phyloP scores from a whole-genome alignment of 1,140 invertebrate species.

The Pseudomyrmex sp. region DNA sequence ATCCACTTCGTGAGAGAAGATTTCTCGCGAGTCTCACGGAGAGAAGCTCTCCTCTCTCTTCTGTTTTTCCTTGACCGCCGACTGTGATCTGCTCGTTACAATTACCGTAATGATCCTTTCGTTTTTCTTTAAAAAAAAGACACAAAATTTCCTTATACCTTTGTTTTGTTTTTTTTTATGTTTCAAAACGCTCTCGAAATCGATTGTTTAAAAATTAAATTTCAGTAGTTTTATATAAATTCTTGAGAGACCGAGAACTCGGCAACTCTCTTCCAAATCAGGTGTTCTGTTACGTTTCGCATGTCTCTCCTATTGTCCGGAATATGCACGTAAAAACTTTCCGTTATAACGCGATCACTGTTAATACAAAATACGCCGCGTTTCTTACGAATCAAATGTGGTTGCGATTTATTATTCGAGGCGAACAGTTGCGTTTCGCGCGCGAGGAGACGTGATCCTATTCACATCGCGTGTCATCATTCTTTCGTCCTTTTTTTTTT shows the following conservation, averaged over 20 bases:
- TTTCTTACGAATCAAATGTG: not conserved
- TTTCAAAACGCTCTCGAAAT: too few species aligned
- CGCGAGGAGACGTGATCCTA: not conserved
- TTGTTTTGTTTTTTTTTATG: too few species aligned
- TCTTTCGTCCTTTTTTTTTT: conserved; percentile 28
- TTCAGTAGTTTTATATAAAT: too few species aligned
- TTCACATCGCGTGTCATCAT: not conserved
- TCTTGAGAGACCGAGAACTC: too few species aligned
- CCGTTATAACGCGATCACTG: not conserved
- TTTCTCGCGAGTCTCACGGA: conserved; percentile 4
- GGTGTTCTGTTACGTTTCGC: not conserved
- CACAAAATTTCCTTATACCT: too few species aligned
- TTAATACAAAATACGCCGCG: not conserved
- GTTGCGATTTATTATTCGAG: not conserved
- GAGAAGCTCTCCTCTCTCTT: not conserved
- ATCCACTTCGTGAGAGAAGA: conserved; percentile 57
- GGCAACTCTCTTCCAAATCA: too few species aligned
- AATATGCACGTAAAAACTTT: conserved; percentile 11
- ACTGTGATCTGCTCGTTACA: too few species aligned
- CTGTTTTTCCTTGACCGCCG: too few species aligned
- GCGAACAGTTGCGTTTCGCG: not conserved
- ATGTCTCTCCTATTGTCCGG: not conserved
- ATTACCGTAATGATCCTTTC: too few species aligned
- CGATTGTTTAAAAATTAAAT: too few species aligned
- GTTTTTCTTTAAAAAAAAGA: too few species aligned